phyloP scores from a whole-genome alignment of 30 jellyfish, hydroid and myxozoan species.

The Turritopsis rubra region DNA sequence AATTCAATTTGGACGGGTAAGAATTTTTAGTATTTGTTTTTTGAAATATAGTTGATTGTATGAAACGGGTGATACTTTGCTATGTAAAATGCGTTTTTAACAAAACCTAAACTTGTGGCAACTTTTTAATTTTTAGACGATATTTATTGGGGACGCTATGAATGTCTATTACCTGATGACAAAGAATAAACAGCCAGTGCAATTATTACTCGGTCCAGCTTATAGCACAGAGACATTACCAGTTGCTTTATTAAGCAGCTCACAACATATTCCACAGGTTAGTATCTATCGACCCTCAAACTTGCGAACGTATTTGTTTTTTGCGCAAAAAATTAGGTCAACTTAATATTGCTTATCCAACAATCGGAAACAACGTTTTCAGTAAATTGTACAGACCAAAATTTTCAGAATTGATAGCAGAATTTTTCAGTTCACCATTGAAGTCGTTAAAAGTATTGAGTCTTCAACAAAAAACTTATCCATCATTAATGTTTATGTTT shows the following conservation, averaged over 20 bases:
- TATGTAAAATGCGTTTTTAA: too few relatives aligned
- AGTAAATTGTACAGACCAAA: too few relatives aligned
- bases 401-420: too few relatives aligned
- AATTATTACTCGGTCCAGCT: neutral
- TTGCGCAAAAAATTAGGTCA: too few relatives aligned
- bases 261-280: neutral
- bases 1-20: neutral
- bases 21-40: neutral
- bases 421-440: too few relatives aligned
- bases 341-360: too few relatives aligned
- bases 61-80: too few relatives aligned
- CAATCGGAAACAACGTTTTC: too few relatives aligned
- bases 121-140: neutral
- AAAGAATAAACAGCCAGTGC: neutral
- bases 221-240: neutral
- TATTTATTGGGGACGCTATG: neutral
- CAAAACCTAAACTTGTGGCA: too few relatives aligned
- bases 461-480: too few relatives aligned
- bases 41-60: neutral
- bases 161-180: neutral
- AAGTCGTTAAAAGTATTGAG: too few relatives aligned
- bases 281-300: neutral
- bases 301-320: neutral
- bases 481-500: too few relatives aligned
- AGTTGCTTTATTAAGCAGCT: neutral